Evolutionary conservation across 2,797 vertebrate genomes (phyloP).

Genomic region (Myotis planiceps): DNA sequence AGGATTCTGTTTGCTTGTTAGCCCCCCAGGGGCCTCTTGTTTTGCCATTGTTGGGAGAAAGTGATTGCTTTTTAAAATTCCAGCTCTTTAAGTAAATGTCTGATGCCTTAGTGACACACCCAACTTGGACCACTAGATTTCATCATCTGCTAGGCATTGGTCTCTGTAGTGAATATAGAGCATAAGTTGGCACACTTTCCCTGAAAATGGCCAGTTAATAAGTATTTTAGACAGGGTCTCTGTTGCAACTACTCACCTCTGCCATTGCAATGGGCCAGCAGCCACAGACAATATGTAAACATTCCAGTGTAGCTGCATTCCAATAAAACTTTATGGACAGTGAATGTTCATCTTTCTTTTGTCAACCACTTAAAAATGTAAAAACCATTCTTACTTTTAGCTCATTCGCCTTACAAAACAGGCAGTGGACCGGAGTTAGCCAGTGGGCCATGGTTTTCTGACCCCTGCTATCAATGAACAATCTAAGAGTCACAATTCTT

Average conservation of each 20-base stretch:
- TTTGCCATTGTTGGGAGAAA: not conserved
- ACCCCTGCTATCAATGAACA: not conserved
- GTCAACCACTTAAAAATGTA: not conserved
- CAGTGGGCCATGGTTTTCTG: not conserved
- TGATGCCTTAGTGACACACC: not conserved
- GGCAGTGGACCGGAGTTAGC: not conserved
- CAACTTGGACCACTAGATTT: not conserved
- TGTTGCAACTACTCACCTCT: not conserved
- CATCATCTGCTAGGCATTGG: not conserved
- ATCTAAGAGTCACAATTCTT: not conserved
- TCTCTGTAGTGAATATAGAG: not conserved
- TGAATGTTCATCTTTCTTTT: not conserved
- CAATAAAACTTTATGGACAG: not conserved
- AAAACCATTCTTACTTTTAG: not conserved
- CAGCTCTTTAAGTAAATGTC: not conserved
- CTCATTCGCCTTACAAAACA: not conserved
- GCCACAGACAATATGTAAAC: not conserved
- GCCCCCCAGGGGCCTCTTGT: not conserved
- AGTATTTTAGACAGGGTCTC: not conserved
- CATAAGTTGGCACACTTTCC: not conserved
- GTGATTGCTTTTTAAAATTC: not conserved
- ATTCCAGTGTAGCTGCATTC: not conserved
- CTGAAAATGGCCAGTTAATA: not conserved
- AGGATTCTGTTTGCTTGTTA: not conserved
- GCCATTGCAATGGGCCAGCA: not conserved